Base-by-base conservation (phyloP, 35 echinoderm and acorn worm species). In the Apostichopus parvimensis region DNA sequence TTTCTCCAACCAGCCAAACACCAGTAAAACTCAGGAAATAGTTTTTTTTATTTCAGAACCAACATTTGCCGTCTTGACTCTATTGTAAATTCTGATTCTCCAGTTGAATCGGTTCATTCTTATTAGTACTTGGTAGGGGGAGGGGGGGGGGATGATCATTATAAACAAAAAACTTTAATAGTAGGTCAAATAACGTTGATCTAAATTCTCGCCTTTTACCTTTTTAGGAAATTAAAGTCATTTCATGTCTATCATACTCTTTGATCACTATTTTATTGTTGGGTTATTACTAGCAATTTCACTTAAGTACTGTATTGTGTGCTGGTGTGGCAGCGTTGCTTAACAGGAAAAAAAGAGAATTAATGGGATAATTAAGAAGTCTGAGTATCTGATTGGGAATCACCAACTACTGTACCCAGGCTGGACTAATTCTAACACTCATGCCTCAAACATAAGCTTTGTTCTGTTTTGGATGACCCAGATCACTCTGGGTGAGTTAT, bases 171-270 rank as follows among this genome's bases (percentile, higher is more conserved):
- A 81, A 56, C 79, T 28, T 25, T 25, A 25, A 25, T 7, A 12
- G 8, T 28, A 28, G 83, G 54, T 6, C 13, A 4, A 0, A 60
- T 18, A 86, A 86, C 52, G 59, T 21, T 15, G 57, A 81, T 24
- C 54, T 81, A 25, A 81, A 81, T 17, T 81, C 79, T 56, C 79
- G 79, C 12, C 7, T 28, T 81, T 45, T 81, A 81, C 22, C 6
- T n/a, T 17, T 17, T 53, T 0, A 81, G 26, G 23, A 81, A 81
- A 81, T 52, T 81, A 24, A 81, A 53, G 12, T 81, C 79, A 6
- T 81, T 81, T 81, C 45, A 81, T 81, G 79, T 81, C 6, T 0
- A 81, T 17, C 18, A 81, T 81, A 26, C 79, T 81, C 79, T 81
- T 56, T 81, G 23, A 81, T 12, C 23, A 11, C 79, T 81, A 5